These are phyloP conservation scores for Gyps fulvus DNA, from an alignment of 2,113 vertebrate genomes.

Conservation along the genomic window DNA sequence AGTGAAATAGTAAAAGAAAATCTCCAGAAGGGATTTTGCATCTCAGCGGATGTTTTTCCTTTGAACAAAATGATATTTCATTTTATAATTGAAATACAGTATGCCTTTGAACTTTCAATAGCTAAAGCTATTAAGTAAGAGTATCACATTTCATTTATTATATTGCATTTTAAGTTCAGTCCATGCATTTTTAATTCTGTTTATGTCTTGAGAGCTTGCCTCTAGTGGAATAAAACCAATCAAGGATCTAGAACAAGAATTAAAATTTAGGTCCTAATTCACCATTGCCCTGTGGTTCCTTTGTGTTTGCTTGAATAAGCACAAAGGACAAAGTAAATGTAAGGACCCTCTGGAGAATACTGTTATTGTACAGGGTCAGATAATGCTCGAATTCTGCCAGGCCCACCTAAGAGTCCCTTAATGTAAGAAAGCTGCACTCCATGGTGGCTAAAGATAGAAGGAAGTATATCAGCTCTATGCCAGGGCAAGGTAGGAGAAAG, in stretches of 20 bases:
- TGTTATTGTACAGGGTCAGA: neutral
- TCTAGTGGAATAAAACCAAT: conserved; percentile 42
- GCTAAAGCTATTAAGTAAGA: conserved; percentile 26
- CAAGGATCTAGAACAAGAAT: conserved; percentile 1
- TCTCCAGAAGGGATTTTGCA: neutral
- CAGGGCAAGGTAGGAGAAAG: neutral
- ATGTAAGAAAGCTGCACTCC: neutral
- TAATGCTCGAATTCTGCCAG: neutral
- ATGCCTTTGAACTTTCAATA: conserved; percentile 36
- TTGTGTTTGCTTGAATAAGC: conserved; percentile 6
- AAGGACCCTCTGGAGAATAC: neutral
- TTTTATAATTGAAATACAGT: conserved; percentile 38
- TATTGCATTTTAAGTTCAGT: conserved; percentile 33
- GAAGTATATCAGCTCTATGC: neutral
- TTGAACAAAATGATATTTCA: conserved; percentile 22
- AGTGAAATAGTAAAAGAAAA: neutral
- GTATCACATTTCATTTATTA: conserved; percentile 39
- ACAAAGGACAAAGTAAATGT: neutral
- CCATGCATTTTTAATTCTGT: conserved; percentile 56
- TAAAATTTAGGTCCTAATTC: conserved; percentile 17
- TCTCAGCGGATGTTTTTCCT: neutral
- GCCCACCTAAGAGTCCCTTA: neutral
- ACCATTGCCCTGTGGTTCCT: neutral
- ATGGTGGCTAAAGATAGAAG: neutral
- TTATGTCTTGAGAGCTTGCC: conserved; percentile 35